Evolutionary conservation across 2,113 vertebrate genomes (phyloP).

Genomic region (Grallaria varia): DNA sequence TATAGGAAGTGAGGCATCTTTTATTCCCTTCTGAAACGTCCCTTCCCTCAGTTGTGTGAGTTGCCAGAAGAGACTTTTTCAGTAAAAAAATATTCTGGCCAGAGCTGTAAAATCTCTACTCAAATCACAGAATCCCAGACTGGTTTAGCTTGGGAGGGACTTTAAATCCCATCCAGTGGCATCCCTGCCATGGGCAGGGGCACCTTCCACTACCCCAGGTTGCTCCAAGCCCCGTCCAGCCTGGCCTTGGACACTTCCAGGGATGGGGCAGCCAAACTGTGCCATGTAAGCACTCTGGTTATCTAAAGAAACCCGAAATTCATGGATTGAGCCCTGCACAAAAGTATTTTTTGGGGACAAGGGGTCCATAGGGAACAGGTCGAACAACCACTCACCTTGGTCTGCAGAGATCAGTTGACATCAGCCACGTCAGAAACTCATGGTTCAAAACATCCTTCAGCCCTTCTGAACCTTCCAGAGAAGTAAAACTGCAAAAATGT

Average conservation of each 20-base stretch:
- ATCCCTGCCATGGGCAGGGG: not conserved
- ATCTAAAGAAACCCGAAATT: not conserved
- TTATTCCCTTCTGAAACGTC: not conserved
- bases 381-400: not conserved
- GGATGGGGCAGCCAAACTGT: not conserved
- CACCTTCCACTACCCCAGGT: not conserved
- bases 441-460: not conserved
- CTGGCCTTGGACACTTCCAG: not conserved
- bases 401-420: conserved; percentile 31
- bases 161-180: not conserved
- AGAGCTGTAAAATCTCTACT: not conserved
- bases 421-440: conserved; percentile 20
- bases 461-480: not conserved
- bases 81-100: not conserved
- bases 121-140: not conserved
- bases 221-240: not conserved
- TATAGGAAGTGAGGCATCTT: rapidly evolving
- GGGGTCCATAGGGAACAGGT: rapidly evolving
- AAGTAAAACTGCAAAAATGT: not conserved
- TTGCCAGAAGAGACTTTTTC: not conserved
- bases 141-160: not conserved
- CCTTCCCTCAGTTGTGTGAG: too few relatives aligned
- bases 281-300: not conserved
- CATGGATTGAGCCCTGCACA: not conserved
- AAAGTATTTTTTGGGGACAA: not conserved